Evolutionary conservation across 2,113 vertebrate species (phyloP), one percentile per base, ranked within the genome.

Genomic region (Theristicus caerulescens): DNA sequence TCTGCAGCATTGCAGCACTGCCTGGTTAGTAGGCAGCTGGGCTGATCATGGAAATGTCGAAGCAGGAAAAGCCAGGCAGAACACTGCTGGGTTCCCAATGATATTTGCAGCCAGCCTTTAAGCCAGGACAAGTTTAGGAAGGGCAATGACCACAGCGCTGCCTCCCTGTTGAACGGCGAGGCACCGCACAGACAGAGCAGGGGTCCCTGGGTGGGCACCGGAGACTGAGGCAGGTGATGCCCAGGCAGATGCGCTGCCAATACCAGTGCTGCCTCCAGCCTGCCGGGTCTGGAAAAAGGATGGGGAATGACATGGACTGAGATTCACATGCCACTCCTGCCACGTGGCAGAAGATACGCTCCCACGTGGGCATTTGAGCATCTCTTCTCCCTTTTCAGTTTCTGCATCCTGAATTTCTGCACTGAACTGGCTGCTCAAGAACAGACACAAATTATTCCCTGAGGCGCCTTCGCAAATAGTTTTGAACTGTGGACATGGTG

Each of bases 171-270:
- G 4, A 46, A 36, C 2, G 4, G 36, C 6, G 26, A 69, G 21
- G 16, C 24, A 51, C 25, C 1, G 2, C 10, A 7, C 0, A 5
- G 27, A 22, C 1, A 4, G 27, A 55, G 24, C 7, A 16, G 10
- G 10, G 47, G 10, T 73, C 58, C 26, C 32, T 51, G 21, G 16
- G 19, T 2, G 2, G 44, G 38, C 51, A 40, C 16, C 1, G 3
- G 40, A 54, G 66, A 12, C 20, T 4, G 29, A 25, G 20, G 32
- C 38, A 42, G 32, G 40, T 1, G 3, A 40, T 73, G 40, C 34
- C 25, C 47, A 52, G 65, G 46, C 42, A 77, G 77, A 54, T 2
- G 3, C 2, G 2, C 16, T 40, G 52, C 59, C 3, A 6, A 38
- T 19, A 5, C 27, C n/a, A 54, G 29, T 7, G 6, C 55, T 78